Base-by-base conservation (phyloP, 2,113 vertebrate genomes). In the Myrmecophaga tridactyla region DNA sequence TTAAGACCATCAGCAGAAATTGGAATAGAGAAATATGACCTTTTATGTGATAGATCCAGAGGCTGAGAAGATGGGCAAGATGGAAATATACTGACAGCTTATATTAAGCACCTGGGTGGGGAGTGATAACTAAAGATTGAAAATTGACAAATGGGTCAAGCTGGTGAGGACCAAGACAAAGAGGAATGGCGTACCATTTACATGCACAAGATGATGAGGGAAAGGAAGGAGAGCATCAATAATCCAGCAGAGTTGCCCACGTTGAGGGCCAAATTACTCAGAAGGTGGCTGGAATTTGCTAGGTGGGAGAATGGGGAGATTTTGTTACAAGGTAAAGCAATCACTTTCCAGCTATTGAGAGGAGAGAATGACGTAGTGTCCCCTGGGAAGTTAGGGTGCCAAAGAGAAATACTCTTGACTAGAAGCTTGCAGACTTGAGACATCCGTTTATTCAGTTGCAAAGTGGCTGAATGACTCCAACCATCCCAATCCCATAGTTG, bases 1-100 rank as follows among this genome's bases (percentile, higher is more conserved):
- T 96, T 96, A 96, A 94, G 34, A 73, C 88, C 90, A 95, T 97
- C 95, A 97, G 77, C 78, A 94, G 90, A 96, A 96, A 96, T 86
- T 96, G 85, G 73, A 92, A 92, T 82, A 92, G 60, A 97, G 88
- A 96, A 96, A 95, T 95, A 94, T 69, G 82, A 95, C 60, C 67
- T 93, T 96, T 96, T 69, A 39, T 31, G n/a, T 82, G 63, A 67
- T 92, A 84, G 81, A 95, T 86, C 92, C 51, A 90, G 85, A 96
- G 62, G 12, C 96, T 56, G 39, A 94, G 84, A 96, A 96, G 90
- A 94, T 77, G 67, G 39, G 95, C 2, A 3, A 85, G 92, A 85
- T 85, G 60, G 90, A 96, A 97, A 96, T 95, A 21, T 84, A 92
- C 81, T 92, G 62, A 65, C 62, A 70, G 92, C 65, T 90, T 90